These are phyloP conservation scores for Eupelmus urozonus DNA, from an alignment of 2,888 invertebrate species.

Conservation along the genomic window DNA sequence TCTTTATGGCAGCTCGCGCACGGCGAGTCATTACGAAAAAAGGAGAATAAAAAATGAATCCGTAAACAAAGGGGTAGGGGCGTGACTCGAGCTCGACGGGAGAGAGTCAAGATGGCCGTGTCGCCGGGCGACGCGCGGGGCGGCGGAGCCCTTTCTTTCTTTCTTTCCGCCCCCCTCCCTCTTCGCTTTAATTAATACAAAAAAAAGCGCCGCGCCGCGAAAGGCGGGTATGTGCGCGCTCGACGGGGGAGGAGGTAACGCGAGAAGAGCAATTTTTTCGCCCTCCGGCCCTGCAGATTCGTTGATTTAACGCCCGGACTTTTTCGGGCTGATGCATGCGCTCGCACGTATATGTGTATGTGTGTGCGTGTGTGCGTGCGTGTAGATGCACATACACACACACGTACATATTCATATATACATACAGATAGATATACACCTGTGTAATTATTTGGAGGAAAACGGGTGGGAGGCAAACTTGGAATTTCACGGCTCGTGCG, in stretches of 20 bases:
- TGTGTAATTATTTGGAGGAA: too few species aligned
- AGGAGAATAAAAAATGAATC: slow-evolving; percentile 67
- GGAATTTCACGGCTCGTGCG: too few species aligned
- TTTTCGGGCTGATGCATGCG: too few species aligned
- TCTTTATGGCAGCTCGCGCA: background rate
- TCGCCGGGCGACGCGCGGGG: slow-evolving; percentile 70
- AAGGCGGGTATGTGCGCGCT: slow-evolving; percentile 16
- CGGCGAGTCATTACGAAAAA: slow-evolving; percentile 14
- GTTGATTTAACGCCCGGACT: slow-evolving; percentile 17
- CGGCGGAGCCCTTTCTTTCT: slow-evolving; percentile 12
- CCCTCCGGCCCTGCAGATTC: slow-evolving; percentile 2
- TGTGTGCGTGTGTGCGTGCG: too few species aligned
- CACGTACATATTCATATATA: too few species aligned
- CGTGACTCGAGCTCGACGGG: slow-evolving; percentile 67
- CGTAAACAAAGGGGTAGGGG: slow-evolving; percentile 75
- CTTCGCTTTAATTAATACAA: slow-evolving; percentile 76
- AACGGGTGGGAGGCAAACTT: too few species aligned
- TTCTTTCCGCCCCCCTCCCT: background rate
- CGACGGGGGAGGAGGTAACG: slow-evolving; percentile 53
- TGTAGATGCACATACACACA: too few species aligned
- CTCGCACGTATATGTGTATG: too few species aligned
- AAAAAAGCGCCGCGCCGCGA: slow-evolving; percentile 62
- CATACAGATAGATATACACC: too few species aligned
- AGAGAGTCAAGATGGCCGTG: slow-evolving; percentile 77
- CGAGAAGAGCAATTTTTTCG: slow-evolving; percentile 59